Base-by-base conservation (phyloP, 2,113 vertebrate genomes). In the Cochlearius cochlearius region DNA sequence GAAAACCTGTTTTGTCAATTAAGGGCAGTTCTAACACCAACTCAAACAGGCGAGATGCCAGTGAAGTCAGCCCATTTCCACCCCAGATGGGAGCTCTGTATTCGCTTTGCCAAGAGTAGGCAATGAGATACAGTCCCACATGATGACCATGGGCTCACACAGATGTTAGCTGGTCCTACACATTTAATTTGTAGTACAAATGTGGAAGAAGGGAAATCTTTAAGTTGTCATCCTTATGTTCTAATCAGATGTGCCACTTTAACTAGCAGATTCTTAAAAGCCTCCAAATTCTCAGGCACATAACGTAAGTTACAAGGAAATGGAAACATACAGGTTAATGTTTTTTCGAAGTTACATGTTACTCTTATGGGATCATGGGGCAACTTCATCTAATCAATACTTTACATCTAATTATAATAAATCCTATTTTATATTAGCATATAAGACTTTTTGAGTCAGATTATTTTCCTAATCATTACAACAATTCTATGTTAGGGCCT, bases 21-120 rank as follows among this genome's bases (percentile, higher is more conserved):
- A 69, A 74, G 36, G 36, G 18, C 19, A 53, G 21, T 69, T 69
- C 60, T 86, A 59, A n/a, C 76, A 68, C n/a, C 30, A 64, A 3
- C 7, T 36, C 39, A 83, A 75, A 92, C 4, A 11, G 43, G 10
- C 4, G 9, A 58, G n/a, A 26, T 19, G 22, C 27, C 27, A 20
- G 13, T 55, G 59, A 94, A 66, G n/a, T 58, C 25, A 76, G 12
- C 20, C 15, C 3, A 0, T 89, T 86, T 84, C 45, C 29, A 49
- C 6, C 26, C 41, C 2, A 3, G 27, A 43, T 15, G 22, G 12
- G 32, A 85, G 50, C 4, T 63, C 63, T 0, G 1, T 5, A 21
- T 60, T 66, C 25, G 20, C 9, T 92, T 76, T 90, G 23, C n/a
- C n/a, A 29, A 43, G 22, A 77, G 4, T 10, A 21, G 23, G 13